A percentile compares a stretch with the other conserved stretches of the same genome.
Evolutionary conservation across 2,888 invertebrate genomes (phyloP).

Genomic region (Lagria hirta): DNA sequence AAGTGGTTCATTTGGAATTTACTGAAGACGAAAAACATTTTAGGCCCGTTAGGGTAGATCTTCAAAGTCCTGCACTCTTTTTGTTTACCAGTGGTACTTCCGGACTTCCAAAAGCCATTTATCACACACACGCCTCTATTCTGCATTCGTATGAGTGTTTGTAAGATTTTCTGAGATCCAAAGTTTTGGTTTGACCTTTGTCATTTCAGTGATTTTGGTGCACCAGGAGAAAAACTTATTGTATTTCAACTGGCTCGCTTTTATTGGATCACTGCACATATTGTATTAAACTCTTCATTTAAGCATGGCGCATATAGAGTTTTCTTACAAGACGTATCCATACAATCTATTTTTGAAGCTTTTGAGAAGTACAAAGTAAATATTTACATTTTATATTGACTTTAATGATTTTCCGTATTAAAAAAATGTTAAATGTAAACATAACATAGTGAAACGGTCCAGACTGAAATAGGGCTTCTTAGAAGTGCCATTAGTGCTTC

Average conservation of each 20-base stretch:
- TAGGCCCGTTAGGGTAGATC: not conserved
- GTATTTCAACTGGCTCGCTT: constrained; percentile 31
- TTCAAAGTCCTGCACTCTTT: constrained; percentile 2
- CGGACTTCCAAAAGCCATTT: constrained; percentile 14
- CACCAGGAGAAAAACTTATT: not conserved
- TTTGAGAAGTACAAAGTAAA: constrained; percentile 38
- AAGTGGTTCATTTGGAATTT: constrained; percentile 1
- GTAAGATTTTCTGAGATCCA: not conserved
- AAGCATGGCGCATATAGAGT: constrained; percentile 34
- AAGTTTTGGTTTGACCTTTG: not conserved
- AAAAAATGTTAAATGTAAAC: too few relatives aligned
- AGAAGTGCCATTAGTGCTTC: too few relatives aligned
- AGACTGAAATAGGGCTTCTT: too few relatives aligned
- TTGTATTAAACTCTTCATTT: constrained; percentile 30
- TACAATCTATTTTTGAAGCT: constrained; percentile 27
- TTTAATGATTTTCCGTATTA: too few relatives aligned
- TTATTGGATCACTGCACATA: constrained; percentile 41
- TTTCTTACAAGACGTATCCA: constrained; percentile 30
- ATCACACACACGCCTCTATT: constrained; percentile 4
- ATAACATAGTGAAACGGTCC: too few relatives aligned
- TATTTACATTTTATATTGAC: too few relatives aligned
- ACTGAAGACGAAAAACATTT: constrained; percentile 7
- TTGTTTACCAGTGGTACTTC: constrained; percentile 18
- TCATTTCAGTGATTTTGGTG: constrained; percentile 3
- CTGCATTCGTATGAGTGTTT: too few relatives aligned